Percentiles rank a stretch among this genome's conserved stretches.
Conservation (phyloP, 2,797 vertebrate genomes). For the Leptatherina wallacei region DNA sequence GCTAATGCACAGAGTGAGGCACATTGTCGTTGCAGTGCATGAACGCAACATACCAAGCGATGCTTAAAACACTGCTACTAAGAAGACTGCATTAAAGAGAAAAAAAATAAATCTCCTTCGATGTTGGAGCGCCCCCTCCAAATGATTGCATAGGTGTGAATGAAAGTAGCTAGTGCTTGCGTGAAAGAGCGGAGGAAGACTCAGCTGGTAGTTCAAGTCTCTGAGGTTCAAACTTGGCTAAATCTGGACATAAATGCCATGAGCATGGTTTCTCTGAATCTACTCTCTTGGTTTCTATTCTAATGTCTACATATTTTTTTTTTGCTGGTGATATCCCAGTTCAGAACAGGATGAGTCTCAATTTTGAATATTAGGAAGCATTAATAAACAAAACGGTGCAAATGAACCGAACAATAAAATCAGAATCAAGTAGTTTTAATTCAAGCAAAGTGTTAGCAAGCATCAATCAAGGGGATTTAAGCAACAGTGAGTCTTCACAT, state of each 20-base stretch:
- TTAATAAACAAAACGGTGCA: conserved; percentile 43
- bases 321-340: conserved; percentile 74
- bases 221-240: conserved; percentile 59
- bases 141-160: conserved; percentile 78
- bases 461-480: conserved; percentile 53
- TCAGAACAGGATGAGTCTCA: conserved; percentile 42
- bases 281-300: conserved; percentile 10
- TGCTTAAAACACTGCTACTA: conserved; percentile 46
- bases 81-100: conserved; percentile 32
- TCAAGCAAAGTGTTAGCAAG: conserved; percentile 53
- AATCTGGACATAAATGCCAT: conserved; percentile 27
- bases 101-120: conserved; percentile 59
- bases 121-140: conserved; percentile 38
- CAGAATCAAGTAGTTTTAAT: conserved; percentile 44
- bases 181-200: conserved; percentile 64
- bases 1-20: conserved; percentile 75
- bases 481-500: conserved; percentile 54
- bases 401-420: conserved; percentile 43
- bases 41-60: conserved; percentile 36
- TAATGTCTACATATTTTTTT: conserved; percentile 10
- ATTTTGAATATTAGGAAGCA: conserved; percentile 37
- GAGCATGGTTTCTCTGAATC: conserved; percentile 12
- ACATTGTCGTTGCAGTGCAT: conserved; percentile 67
- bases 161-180: conserved; percentile 45
- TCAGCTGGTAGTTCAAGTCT: conserved; percentile 55